A percentile compares a stretch with the other conserved stretches of the same genome.
These are phyloP conservation scores for Eclectus roratus DNA, from an alignment of 2,113 vertebrate species.

Conservation along the genomic window DNA sequence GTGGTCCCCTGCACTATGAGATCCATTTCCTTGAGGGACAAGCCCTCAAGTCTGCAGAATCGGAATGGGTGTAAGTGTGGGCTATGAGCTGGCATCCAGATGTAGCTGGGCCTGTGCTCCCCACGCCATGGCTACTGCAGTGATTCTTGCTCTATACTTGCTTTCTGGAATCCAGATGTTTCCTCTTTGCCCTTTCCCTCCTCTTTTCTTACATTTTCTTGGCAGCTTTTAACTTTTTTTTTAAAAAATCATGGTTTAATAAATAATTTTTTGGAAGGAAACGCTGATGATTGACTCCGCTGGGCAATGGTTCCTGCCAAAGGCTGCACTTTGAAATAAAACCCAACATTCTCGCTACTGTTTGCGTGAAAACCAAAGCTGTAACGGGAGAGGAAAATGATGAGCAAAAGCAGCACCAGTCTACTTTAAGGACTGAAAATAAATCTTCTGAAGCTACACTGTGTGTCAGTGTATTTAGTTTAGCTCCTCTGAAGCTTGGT, in stretches of 20 bases:
- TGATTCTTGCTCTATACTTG: neutral
- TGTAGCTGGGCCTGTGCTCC: neutral
- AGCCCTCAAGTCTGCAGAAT: neutral
- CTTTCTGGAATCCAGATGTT: constrained; percentile 26
- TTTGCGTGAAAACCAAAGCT: constrained; percentile 41
- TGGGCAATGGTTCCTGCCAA: constrained; percentile 47
- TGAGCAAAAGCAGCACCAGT: constrained; percentile 7
- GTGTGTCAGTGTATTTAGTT: constrained; percentile 5
- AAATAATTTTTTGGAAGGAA: constrained; percentile 23
- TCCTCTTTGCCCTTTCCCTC: neutral
- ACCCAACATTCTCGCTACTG: neutral
- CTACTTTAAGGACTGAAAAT: constrained; percentile 44
- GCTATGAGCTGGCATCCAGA: neutral
- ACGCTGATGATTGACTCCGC: constrained; percentile 33
- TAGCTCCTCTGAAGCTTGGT: neutral
- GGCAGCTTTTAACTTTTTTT: constrained; percentile 42
- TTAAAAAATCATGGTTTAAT: constrained; percentile 30
- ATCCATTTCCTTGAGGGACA: neutral
- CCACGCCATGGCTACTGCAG: neutral
- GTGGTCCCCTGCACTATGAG: neutral
- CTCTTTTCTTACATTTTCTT: constrained; percentile 6
- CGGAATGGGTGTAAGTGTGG: neutral
- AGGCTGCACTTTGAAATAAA: constrained; percentile 44
- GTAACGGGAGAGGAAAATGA: neutral
- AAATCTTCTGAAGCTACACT: constrained; percentile 35